Percentiles rank a stretch among this genome's conserved stretches.
phyloP scores from a whole-genome alignment of 2,888 invertebrate genomes.

The Macaria liturata region DNA sequence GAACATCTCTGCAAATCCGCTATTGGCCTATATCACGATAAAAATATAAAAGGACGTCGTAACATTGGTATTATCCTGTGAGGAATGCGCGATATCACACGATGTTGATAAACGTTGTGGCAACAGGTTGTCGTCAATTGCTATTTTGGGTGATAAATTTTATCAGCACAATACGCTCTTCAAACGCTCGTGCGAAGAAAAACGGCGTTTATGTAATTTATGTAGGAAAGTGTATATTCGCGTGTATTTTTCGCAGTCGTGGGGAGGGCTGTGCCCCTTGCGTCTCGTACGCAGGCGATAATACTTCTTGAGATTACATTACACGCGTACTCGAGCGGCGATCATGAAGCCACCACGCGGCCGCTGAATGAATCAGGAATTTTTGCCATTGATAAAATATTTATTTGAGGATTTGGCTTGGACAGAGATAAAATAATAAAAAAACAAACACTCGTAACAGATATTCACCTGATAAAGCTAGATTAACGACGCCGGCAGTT shows the following conservation, averaged over 20 bases:
- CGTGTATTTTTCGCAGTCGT: constrained; percentile 2
- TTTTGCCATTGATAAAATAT: constrained; percentile 4
- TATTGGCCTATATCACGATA: constrained; percentile 39
- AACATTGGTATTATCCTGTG: constrained; percentile 42
- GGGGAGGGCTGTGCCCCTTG: constrained; percentile 12
- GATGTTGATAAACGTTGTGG: constrained; percentile 45
- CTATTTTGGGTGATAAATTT: constrained; percentile 43
- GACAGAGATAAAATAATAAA: not conserved
- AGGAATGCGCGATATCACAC: constrained; percentile 50
- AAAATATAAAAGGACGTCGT: constrained; percentile 31
- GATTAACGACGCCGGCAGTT: too few species aligned
- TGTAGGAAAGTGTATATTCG: constrained; percentile 7
- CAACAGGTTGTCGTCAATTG: constrained; percentile 51
- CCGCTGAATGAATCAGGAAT: constrained; percentile 8
- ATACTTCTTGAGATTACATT: constrained; percentile 11
- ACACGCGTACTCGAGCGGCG: constrained; percentile 9
- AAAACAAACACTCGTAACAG: constrained; percentile 1
- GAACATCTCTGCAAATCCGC: constrained; percentile 17
- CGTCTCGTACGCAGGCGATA: constrained; percentile 9
- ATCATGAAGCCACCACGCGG: constrained; percentile 12
- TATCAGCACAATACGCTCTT: constrained; percentile 24
- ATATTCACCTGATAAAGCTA: too few species aligned
- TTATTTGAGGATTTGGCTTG: constrained; percentile 5
- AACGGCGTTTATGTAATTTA: constrained; percentile 13
- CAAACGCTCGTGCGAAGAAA: constrained; percentile 24